phyloP scores from a whole-genome alignment of 2,113 vertebrate species.

The Ciconia boyciana region DNA sequence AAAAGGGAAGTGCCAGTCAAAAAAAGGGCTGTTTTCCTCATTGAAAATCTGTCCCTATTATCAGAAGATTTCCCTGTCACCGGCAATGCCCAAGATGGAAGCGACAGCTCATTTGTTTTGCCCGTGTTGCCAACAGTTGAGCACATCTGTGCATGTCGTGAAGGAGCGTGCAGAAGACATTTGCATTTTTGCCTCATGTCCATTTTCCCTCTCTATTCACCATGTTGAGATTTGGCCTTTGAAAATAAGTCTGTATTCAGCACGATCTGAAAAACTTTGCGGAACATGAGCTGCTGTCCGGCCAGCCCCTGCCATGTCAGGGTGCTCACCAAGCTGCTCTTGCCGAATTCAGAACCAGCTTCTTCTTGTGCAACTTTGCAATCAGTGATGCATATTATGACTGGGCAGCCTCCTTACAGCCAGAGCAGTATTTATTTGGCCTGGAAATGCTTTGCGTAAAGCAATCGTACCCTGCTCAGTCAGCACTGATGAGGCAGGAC shows the following conservation, averaged over 20 bases:
- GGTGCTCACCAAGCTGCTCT: neutral
- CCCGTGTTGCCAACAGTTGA: neutral
- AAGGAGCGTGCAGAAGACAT: neutral
- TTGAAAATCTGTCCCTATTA: neutral
- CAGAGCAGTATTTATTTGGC: neutral
- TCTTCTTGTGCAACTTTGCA: neutral
- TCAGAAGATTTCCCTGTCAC: neutral
- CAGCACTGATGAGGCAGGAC: neutral
- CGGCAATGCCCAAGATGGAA: neutral
- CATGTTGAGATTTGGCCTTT: neutral
- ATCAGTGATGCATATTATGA: neutral
- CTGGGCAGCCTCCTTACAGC: neutral
- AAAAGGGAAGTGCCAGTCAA: neutral
- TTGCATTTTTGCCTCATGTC: neutral
- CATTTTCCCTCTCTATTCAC: neutral
- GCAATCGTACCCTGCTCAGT: neutral
- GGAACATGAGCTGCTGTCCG: neutral
- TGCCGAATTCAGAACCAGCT: neutral
- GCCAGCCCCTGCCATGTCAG: neutral
- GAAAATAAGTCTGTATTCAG: neutral
- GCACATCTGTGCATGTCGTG: neutral
- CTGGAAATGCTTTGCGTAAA: neutral
- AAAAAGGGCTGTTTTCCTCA: neutral
- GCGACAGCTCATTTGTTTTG: neutral
- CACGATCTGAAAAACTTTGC: neutral